These are phyloP conservation scores for Eonycteris spelaea DNA, from an alignment of 2,113 vertebrate species.

Conservation along the genomic window DNA sequence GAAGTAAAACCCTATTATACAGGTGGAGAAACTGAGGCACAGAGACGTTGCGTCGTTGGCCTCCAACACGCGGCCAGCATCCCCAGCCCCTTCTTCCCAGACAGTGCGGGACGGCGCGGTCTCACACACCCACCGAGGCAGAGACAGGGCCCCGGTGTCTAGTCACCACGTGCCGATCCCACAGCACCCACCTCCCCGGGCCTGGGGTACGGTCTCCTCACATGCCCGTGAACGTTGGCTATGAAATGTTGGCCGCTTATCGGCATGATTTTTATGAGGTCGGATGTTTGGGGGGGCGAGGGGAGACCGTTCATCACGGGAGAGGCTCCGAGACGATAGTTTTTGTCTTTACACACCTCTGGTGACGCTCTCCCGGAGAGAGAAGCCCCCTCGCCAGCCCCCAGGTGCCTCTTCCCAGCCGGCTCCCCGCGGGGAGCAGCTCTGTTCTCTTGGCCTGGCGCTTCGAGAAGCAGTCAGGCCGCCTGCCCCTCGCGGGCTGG, in stretches of 20 bases:
- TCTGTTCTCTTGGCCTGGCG: not conserved
- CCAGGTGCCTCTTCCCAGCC: not conserved
- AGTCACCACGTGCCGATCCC: accelerated
- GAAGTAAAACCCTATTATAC: not conserved
- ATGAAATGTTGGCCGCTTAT: accelerated
- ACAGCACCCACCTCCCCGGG: accelerated
- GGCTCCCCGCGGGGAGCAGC: not conserved
- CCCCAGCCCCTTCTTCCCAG: not conserved
- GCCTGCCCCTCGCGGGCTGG: not conserved
- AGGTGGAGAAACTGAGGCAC: not conserved
- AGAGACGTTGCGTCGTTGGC: not conserved
- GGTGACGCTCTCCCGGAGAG: not conserved
- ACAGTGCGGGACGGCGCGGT: not conserved
- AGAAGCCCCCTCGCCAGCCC: not conserved
- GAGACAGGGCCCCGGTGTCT: accelerated
- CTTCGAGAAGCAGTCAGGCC: not conserved
- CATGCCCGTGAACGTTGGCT: no score
- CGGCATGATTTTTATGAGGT: not conserved
- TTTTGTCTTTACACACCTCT: not conserved
- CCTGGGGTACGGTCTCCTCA: no score
- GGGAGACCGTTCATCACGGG: not conserved
- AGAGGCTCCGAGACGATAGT: not conserved
- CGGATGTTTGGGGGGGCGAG: not conserved
- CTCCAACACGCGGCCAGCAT: not conserved
- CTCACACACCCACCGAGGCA: not conserved